Conservation (phyloP, 2,888 invertebrate species). For the Scrobipalpa atriplicella region DNA sequence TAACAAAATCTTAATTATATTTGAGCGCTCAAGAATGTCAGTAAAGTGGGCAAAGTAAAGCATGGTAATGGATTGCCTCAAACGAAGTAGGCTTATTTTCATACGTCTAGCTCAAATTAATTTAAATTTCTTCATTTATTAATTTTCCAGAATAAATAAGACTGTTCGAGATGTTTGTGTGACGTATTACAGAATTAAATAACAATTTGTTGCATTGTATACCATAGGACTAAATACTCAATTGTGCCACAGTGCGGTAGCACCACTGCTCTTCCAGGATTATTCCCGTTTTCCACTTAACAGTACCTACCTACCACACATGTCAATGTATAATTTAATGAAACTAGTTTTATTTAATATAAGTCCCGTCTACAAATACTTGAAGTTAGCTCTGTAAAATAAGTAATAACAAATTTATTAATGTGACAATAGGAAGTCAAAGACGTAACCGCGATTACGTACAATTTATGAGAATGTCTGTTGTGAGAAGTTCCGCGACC, state of each 20-base stretch:
- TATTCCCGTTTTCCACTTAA: conserved; percentile 41
- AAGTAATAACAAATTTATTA: conserved; percentile 47
- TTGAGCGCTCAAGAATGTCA: conserved; percentile 16
- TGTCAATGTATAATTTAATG: conserved; percentile 45
- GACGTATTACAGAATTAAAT: conserved; percentile 35
- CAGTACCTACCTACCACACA: conserved; percentile 34
- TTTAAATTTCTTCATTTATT: conserved; percentile 35
- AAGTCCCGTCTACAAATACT: conserved; percentile 43
- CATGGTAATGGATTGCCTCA: background rate
- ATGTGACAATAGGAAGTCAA: conserved; percentile 46
- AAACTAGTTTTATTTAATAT: conserved; percentile 53
- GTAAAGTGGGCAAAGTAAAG: conserved; percentile 29
- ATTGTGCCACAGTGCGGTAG: conserved; percentile 44
- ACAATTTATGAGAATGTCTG: background rate
- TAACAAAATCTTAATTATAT: conserved; percentile 13
- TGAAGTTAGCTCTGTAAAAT: conserved; percentile 51
- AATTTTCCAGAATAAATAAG: conserved; percentile 50
- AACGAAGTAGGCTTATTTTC: conserved; percentile 1
- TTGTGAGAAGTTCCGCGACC: background rate
- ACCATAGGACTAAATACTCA: conserved; percentile 15
- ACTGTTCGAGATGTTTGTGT: conserved; percentile 53
- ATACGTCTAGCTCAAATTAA: background rate
- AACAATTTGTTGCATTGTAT: background rate
- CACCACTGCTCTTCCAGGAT: conserved; percentile 45
- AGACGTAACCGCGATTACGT: conserved; percentile 35